A percentile compares a stretch with the other conserved stretches of the same genome.
phyloP scores from a whole-genome alignment of 2,888 invertebrate genomes.

The Thera britannica region DNA sequence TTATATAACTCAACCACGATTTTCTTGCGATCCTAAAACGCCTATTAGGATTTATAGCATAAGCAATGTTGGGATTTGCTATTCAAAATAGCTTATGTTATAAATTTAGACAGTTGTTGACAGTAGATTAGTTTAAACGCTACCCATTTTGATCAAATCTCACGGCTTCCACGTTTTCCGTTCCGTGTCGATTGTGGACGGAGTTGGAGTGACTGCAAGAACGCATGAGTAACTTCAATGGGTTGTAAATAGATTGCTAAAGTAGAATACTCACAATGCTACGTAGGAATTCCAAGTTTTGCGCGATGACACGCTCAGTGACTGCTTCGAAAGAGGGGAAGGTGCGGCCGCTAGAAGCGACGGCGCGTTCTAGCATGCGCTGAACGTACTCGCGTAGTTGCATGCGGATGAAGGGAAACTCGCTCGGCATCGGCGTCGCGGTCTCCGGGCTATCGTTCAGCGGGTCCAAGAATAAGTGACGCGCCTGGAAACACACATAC shows the following conservation, averaged over 20 bases:
- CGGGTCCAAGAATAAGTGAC: constrained; percentile 55
- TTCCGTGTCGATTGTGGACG: neutral
- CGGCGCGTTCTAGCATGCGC: constrained; percentile 45
- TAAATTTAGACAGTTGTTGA: neutral
- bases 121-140: neutral
- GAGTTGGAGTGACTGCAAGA: neutral
- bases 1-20: neutral
- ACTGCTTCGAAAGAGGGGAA: constrained; percentile 45
- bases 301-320: constrained; percentile 52
- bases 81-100: neutral
- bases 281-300: constrained; percentile 51
- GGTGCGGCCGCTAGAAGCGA: constrained; percentile 39
- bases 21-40: neutral
- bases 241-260: neutral
- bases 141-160: neutral
- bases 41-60: neutral
- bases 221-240: neutral
- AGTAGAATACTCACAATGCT: constrained; percentile 51
- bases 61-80: neutral
- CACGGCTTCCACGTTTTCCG: neutral
- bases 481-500: constrained; percentile 48
- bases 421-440: constrained; percentile 52
- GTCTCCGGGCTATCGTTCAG: constrained; percentile 45
- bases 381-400: constrained; percentile 57
- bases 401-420: constrained; percentile 54